Conservation (phyloP, 2,888 invertebrate genomes). For the Cheilosia vernalis region DNA sequence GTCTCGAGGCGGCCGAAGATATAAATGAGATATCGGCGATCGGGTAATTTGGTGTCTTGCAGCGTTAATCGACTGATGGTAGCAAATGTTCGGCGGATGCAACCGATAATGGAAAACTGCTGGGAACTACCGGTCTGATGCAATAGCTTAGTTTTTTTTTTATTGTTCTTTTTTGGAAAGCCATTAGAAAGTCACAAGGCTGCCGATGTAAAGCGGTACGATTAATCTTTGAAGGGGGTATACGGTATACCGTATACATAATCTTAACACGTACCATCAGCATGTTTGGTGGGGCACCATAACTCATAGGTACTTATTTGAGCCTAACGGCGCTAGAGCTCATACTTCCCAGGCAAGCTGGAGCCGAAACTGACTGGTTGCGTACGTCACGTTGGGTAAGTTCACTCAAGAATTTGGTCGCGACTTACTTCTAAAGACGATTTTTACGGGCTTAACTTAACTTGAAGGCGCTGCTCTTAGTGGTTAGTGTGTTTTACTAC, state of each 20-base stretch:
- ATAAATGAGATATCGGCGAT: slow-evolving; percentile 47
- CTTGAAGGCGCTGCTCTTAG: no score
- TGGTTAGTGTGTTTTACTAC: no score
- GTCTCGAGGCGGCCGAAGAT: slow-evolving; percentile 31
- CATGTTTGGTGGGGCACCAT: background rate
- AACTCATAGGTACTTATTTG: no score
- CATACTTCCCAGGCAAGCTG: no score
- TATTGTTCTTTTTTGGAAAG: slow-evolving; percentile 11
- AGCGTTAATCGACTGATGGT: slow-evolving; percentile 51
- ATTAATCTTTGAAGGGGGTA: slow-evolving; percentile 7
- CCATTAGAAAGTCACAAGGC: slow-evolving; percentile 25
- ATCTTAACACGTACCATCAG: background rate
- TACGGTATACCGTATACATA: no score
- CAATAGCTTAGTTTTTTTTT: background rate
- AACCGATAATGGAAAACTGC: slow-evolving; percentile 31
- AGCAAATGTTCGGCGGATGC: slow-evolving; percentile 41
- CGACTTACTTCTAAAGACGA: no score
- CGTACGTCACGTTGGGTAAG: no score
- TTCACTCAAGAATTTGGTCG: no score
- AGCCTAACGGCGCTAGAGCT: no score
- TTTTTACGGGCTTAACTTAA: no score
- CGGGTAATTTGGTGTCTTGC: slow-evolving; percentile 26
- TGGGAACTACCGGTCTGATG: slow-evolving; percentile 36
- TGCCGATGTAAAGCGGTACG: background rate
- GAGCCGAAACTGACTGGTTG: no score